Evolutionary conservation across 2,888 invertebrate species (phyloP).

Genomic region (Oscheius myriophilus): DNA sequence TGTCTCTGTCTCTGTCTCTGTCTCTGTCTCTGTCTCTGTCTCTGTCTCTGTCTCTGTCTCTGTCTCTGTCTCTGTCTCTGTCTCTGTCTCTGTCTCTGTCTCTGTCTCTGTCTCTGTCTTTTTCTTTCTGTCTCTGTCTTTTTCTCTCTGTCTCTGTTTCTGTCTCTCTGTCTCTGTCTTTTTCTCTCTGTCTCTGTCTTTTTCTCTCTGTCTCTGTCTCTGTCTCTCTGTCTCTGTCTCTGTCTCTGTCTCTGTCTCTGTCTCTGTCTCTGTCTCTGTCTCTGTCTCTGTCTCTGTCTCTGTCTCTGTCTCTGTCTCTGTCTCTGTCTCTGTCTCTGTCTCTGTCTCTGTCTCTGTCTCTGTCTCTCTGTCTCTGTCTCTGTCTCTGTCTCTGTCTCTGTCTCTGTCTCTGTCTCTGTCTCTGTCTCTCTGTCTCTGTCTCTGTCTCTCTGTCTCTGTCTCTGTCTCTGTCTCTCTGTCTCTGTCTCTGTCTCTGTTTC

Average conservation of each 20-base stretch:
- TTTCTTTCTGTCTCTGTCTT: too few relatives aligned
- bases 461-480: background rate
- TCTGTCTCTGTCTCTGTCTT: too few relatives aligned
- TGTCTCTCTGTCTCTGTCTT: background rate
- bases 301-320: background rate
- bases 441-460: background rate
- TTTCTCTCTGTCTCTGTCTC: background rate
- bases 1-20: background rate
- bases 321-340: too few relatives aligned
- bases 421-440: too few relatives aligned
- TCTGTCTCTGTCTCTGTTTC: background rate
- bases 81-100: background rate
- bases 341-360: background rate
- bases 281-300: background rate
- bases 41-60: background rate
- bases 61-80: background rate
- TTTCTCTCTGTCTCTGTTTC: background rate
- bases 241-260: background rate
- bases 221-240: background rate
- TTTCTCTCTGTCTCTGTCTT: too few relatives aligned
- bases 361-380: background rate
- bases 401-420: background rate
- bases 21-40: background rate
- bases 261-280: too few relatives aligned
- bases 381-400: too few relatives aligned